Conservation (phyloP, 2,888 invertebrate genomes). For the Ophion obscuratus region DNA sequence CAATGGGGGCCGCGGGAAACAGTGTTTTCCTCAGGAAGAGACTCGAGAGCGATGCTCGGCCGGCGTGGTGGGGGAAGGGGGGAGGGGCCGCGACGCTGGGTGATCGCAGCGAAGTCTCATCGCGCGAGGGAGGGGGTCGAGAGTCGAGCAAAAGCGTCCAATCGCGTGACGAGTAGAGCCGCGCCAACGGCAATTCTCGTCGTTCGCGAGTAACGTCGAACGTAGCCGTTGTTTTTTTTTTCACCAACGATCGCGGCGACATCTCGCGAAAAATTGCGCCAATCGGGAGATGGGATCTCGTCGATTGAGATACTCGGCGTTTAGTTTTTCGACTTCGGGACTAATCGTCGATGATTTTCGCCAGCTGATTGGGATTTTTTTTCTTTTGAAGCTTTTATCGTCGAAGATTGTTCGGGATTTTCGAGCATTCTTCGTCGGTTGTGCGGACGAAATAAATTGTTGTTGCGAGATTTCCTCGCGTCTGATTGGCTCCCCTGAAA, state of each 20-base stretch:
- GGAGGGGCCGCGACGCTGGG: conserved; percentile 72
- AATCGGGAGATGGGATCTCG: conserved; percentile 9
- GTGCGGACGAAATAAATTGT: neutral
- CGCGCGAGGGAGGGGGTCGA: conserved; percentile 49
- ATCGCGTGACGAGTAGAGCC: neutral
- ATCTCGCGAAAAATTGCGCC: conserved; percentile 9
- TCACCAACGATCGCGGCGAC: neutral
- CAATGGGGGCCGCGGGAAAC: conserved; percentile 77
- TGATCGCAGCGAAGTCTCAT: conserved; percentile 74
- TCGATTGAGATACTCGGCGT: conserved; percentile 28
- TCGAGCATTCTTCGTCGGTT: neutral
- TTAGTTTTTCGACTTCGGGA: neutral
- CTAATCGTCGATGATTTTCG: no score
- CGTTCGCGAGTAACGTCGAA: neutral
- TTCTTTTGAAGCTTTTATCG: neutral
- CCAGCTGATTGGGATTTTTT: neutral
- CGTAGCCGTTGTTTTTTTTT: conserved; percentile 1
- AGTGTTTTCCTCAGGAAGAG: conserved; percentile 77
- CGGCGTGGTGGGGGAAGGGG: conserved; percentile 70
- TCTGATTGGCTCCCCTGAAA: conserved; percentile 21
- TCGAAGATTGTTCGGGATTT: neutral
- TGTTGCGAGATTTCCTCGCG: conserved; percentile 3
- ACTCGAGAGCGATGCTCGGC: conserved; percentile 79
- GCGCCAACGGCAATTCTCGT: conserved; percentile 24
- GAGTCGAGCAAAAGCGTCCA: conserved; percentile 63